Conservation (phyloP, 2,888 invertebrate genomes). For the Lepidochrysops patricia region DNA sequence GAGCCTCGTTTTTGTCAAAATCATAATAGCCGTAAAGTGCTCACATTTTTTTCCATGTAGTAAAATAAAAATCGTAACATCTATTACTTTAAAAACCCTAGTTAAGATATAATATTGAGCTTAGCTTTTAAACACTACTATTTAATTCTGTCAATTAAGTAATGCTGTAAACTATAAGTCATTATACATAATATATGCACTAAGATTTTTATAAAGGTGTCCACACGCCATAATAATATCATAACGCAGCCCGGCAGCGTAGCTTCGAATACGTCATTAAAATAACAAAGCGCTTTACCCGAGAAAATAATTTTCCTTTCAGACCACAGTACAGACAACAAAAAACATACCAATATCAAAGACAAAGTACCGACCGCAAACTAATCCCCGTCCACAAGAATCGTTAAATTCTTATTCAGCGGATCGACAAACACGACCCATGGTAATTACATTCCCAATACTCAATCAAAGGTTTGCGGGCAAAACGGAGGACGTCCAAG, state of each 20-base stretch:
- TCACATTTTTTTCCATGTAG: too few species aligned
- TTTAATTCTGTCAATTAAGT: too few species aligned
- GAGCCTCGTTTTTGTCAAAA: too few species aligned
- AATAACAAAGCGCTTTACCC: conserved; percentile 5
- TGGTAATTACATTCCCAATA: conserved; percentile 36
- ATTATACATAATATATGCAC: neutral
- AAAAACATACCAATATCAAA: conserved; percentile 15
- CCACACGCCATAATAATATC: conserved; percentile 5
- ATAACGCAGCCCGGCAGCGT: neutral
- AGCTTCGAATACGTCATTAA: conserved; percentile 3
- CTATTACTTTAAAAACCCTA: too few species aligned
- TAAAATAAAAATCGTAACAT: too few species aligned
- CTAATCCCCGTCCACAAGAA: conserved; percentile 19
- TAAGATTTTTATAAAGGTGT: neutral
- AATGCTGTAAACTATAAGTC: too few species aligned
- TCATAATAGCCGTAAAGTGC: too few species aligned
- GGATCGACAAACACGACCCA: conserved; percentile 21
- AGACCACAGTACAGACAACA: neutral
- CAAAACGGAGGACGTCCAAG: conserved; percentile 41
- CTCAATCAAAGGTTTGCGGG: conserved; percentile 36
- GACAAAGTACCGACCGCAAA: conserved; percentile 19
- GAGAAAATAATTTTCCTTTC: conserved; percentile 10
- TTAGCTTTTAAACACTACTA: too few species aligned
- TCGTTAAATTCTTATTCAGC: conserved; percentile 26
- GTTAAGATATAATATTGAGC: too few species aligned